These are phyloP conservation scores for Myoxocephalus aenaeus DNA, from an alignment of 2,797 vertebrate genomes.

Conservation along the genomic window DNA sequence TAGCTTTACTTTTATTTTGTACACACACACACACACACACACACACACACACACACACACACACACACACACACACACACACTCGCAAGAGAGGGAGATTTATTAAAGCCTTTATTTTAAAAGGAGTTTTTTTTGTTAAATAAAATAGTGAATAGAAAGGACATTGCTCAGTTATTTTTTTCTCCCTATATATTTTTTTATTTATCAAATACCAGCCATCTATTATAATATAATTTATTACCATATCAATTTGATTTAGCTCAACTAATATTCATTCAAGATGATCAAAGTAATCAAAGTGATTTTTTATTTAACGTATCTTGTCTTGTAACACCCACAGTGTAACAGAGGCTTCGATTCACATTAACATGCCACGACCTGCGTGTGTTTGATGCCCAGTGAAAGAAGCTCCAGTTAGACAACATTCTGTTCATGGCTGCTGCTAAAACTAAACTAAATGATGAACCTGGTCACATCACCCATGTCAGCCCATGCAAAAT, in stretches of 20 bases:
- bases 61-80: neutral
- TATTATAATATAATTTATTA: conserved; percentile 3
- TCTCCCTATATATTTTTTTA: neutral
- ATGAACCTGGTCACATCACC: conserved; percentile 41
- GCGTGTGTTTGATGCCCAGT: conserved; percentile 53
- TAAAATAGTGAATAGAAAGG: conserved; percentile 10
- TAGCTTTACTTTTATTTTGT: conserved; percentile 18
- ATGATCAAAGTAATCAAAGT: neutral
- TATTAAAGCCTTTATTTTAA: conserved; percentile 16
- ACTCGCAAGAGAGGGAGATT: neutral
- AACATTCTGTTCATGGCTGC: conserved; percentile 60
- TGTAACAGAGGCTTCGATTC: conserved; percentile 35
- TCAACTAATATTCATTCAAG: conserved; percentile 11
- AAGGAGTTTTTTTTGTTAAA: conserved; percentile 4
- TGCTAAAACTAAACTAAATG: conserved; percentile 49
- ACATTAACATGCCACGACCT: conserved; percentile 45
- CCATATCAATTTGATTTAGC: conserved; percentile 14
- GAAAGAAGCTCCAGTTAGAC: conserved; percentile 49
- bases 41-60: too few relatives aligned
- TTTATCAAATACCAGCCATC: conserved; percentile 5
- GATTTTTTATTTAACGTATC: neutral
- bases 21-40: conserved; percentile 17
- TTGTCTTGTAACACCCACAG: conserved; percentile 20
- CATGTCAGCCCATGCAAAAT: conserved; percentile 24
- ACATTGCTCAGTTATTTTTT: neutral